phyloP scores from a whole-genome alignment of 2,888 invertebrate species.

The Drosophila emarginata region DNA sequence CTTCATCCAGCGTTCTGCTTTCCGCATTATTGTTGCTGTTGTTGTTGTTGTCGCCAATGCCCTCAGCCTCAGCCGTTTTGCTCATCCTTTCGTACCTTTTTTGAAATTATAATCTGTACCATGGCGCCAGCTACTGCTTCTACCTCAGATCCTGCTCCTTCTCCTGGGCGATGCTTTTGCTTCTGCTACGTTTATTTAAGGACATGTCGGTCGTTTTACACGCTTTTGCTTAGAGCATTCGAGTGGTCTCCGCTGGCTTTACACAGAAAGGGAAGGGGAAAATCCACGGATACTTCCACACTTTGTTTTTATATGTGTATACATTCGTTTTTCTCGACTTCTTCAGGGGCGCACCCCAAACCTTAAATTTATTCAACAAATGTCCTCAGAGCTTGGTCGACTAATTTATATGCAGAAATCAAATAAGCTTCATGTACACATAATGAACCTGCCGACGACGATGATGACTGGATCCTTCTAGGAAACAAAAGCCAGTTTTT shows the following conservation, averaged over 20 bases:
- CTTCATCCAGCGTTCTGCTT: constrained; percentile 38
- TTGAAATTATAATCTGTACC: constrained; percentile 80
- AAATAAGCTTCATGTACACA: constrained; percentile 70
- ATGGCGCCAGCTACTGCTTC: constrained; percentile 42
- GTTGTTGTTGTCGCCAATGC: constrained; percentile 10
- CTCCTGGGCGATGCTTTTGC: background rate
- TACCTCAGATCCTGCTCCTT: constrained; percentile 21
- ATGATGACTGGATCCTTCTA: constrained; percentile 10
- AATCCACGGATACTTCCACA: constrained; percentile 6
- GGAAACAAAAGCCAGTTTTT: constrained; percentile 18
- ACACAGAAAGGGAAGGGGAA: constrained; percentile 19
- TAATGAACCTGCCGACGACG: constrained; percentile 48
- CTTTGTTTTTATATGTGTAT: constrained; percentile 40
- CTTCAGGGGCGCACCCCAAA: constrained; percentile 20
- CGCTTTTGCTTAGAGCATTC: constrained; percentile 54
- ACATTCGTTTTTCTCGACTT: constrained; percentile 46
- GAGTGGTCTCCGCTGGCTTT: constrained; percentile 36
- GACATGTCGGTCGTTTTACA: constrained; percentile 63
- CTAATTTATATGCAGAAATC: constrained; percentile 74
- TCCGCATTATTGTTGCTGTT: constrained; percentile 3
- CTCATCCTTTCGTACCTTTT: constrained; percentile 64
- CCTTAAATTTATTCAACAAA: constrained; percentile 66
- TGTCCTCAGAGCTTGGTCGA: constrained; percentile 54
- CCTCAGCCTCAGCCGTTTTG: constrained; percentile 32
- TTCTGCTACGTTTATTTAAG: constrained; percentile 60